Evolutionary conservation across 2,888 invertebrate species (phyloP).

Genomic region (Meiosimyza decipiens): DNA sequence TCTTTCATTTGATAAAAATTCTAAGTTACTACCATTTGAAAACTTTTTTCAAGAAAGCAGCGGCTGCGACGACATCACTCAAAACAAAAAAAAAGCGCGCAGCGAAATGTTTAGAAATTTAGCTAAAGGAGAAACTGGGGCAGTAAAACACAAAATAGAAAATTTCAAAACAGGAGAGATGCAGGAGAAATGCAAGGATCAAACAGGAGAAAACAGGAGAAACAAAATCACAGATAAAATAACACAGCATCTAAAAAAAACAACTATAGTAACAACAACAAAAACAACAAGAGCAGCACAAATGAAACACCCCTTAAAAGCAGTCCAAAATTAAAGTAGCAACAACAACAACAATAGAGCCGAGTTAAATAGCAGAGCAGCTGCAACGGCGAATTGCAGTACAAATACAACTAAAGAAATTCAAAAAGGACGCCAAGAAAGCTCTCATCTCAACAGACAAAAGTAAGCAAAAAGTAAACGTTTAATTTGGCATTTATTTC

Average conservation of each 20-base stretch:
- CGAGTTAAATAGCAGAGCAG: background rate
- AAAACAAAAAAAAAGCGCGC: slow-evolving; percentile 9
- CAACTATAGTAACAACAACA: too few species aligned
- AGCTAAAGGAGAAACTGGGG: slow-evolving; percentile 24
- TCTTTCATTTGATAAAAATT: slow-evolving; percentile 44
- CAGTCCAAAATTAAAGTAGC: slow-evolving; percentile 16
- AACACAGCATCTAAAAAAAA: background rate
- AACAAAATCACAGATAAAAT: slow-evolving; percentile 21
- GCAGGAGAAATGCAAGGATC: slow-evolving; percentile 10
- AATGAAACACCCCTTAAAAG: slow-evolving; percentile 21
- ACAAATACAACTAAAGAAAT: background rate
- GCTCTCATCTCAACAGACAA: background rate
- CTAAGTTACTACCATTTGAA: slow-evolving; percentile 45
- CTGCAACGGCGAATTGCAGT: slow-evolving; percentile 19
- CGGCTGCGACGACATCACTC: slow-evolving; percentile 25
- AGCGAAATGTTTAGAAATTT: slow-evolving; percentile 30
- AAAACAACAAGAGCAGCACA: background rate
- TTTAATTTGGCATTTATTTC: slow-evolving; percentile 8
- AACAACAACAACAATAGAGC: slow-evolving; percentile 31
- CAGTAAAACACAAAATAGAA: slow-evolving; percentile 39
- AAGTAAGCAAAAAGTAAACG: background rate
- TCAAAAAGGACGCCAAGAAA: background rate
- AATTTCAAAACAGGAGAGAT: slow-evolving; percentile 30
- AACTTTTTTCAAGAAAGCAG: slow-evolving; percentile 36
- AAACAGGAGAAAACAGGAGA: slow-evolving; percentile 51